These are phyloP conservation scores for Amphiura filiformis DNA, from an alignment of 35 echinoderm and acorn worm species.

Conservation along the genomic window DNA sequence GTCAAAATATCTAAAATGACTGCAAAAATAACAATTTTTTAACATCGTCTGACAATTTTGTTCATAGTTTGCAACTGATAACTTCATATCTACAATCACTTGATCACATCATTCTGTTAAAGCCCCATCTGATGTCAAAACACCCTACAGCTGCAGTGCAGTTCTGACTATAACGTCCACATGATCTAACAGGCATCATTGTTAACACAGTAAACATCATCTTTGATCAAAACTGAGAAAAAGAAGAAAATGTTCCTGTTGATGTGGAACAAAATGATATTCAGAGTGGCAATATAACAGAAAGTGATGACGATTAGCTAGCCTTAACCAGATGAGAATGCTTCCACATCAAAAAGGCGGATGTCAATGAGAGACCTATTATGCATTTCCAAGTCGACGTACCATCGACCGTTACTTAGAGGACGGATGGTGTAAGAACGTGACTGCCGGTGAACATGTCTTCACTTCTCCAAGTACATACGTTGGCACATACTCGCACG, in stretches of 20 bases:
- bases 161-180: not conserved
- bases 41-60: not conserved
- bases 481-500: not conserved
- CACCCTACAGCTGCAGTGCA: no score
- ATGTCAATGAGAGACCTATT: not conserved
- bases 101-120: no score
- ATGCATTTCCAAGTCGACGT: not conserved
- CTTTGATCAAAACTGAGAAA: not conserved
- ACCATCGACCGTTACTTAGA: not conserved
- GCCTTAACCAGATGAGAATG: not conserved
- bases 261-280: not conserved
- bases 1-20: not conserved
- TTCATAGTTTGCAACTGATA: not conserved
- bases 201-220: not conserved
- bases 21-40: not conserved
- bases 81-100: not conserved
- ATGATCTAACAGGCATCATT: not conserved
- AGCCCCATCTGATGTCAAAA: no score
- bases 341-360: not conserved
- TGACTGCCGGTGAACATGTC: not conserved
- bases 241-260: not conserved
- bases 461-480: not conserved
- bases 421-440: not conserved
- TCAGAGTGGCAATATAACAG: not conserved
- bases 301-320: not conserved